These are phyloP conservation scores for Ctenoplectra terminalis DNA, from an alignment of 1,140 invertebrate genomes.

Conservation along the genomic window DNA sequence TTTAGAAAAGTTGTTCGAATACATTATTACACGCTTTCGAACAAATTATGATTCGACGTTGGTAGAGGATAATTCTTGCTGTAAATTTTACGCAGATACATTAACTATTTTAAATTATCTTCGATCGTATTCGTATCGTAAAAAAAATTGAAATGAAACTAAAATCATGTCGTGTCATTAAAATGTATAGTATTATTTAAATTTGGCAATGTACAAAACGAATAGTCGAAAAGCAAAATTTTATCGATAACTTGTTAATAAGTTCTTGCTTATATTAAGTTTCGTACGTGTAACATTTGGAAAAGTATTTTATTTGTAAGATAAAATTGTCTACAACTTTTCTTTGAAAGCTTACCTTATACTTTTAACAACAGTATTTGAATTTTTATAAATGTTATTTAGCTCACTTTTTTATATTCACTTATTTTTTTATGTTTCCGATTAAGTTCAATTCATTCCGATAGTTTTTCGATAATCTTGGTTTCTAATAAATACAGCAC, in stretches of 20 bases:
- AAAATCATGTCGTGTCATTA: not conserved
- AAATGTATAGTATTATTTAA: not conserved
- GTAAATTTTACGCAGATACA: not conserved
- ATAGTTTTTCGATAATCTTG: not conserved
- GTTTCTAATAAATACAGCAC: constrained; percentile 49
- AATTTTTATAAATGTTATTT: too few species aligned
- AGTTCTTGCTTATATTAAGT: not conserved
- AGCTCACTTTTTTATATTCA: too few species aligned
- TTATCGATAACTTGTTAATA: not conserved
- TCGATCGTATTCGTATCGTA: not conserved
- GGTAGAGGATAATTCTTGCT: not conserved
- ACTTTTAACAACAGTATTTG: not conserved
- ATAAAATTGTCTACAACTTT: not conserved
- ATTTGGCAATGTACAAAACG: not conserved
- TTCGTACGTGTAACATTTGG: not conserved
- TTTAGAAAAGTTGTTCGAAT: not conserved
- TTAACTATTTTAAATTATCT: not conserved
- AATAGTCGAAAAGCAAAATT: not conserved
- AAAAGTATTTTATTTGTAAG: not conserved
- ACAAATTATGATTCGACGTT: not conserved
- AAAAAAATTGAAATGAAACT: not conserved
- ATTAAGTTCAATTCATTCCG: not conserved
- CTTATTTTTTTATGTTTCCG: not conserved
- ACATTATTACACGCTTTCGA: not conserved
- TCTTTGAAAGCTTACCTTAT: not conserved